Evolutionary conservation across 1,140 invertebrate species (phyloP).

Genomic region (Euwallacea similis): DNA sequence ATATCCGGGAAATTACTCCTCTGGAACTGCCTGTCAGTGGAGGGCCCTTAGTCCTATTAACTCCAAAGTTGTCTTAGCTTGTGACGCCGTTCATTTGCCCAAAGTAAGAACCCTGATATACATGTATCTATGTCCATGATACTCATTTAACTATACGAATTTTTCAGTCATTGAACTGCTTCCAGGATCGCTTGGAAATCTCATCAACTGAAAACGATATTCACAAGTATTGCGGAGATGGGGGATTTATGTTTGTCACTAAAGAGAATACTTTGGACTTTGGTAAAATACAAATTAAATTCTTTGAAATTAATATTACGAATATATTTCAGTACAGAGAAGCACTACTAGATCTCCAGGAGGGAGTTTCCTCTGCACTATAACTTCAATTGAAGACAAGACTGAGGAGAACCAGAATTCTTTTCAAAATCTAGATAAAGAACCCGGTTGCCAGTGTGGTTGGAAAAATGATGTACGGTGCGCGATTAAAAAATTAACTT

Average conservation of each 20-base stretch:
- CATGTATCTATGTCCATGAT: background rate
- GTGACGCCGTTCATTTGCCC: slow-evolving; percentile 55
- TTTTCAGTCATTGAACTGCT: slow-evolving; percentile 47
- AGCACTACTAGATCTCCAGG: slow-evolving; percentile 46
- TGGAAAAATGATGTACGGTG: slow-evolving; percentile 51
- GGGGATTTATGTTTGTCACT: slow-evolving; percentile 54
- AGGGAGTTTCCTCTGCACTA: slow-evolving; percentile 57
- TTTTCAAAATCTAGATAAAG: slow-evolving; percentile 18
- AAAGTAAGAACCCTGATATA: slow-evolving; percentile 49
- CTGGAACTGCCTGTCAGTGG: slow-evolving; percentile 57
- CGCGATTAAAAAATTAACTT: background rate
- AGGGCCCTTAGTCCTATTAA: slow-evolving; percentile 53
- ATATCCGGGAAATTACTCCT: slow-evolving; percentile 56
- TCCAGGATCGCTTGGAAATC: slow-evolving; percentile 55
- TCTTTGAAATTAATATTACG: background rate
- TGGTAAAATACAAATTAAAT: slow-evolving; percentile 45
- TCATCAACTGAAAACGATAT: slow-evolving; percentile 55
- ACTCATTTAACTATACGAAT: slow-evolving; percentile 8
- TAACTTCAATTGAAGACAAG: slow-evolving; percentile 49
- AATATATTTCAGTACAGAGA: slow-evolving; percentile 10
- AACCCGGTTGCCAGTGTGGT: slow-evolving; percentile 58
- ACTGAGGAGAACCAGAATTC: background rate
- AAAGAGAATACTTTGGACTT: slow-evolving; percentile 54
- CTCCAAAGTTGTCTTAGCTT: slow-evolving; percentile 50
- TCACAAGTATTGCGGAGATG: slow-evolving; percentile 59